phyloP scores from a whole-genome alignment of 2,888 invertebrate genomes.

The Drosophila putrida region DNA sequence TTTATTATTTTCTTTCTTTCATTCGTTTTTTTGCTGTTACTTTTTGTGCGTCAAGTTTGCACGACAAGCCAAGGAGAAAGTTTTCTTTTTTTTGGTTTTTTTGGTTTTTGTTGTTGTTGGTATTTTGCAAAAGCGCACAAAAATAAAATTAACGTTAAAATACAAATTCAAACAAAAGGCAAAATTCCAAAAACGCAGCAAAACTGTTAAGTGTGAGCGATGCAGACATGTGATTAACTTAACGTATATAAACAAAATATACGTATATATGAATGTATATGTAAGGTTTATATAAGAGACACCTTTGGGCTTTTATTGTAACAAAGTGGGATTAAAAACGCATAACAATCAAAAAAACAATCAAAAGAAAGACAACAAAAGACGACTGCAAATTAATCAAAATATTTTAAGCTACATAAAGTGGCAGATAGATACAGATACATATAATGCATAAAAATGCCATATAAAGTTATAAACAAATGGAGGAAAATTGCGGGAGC shows the following conservation, averaged over 20 bases:
- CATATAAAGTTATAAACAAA: conserved; percentile 6
- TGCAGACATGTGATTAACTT: conserved; percentile 55
- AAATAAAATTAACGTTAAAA: conserved; percentile 62
- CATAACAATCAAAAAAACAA: conserved; percentile 70
- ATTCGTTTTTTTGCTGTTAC: conserved; percentile 46
- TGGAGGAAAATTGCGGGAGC: conserved; percentile 18
- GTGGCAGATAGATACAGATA: conserved; percentile 11
- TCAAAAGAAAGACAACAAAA: conserved; percentile 26
- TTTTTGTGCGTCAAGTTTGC: conserved; percentile 72
- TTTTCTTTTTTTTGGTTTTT: conserved; percentile 54
- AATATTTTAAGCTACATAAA: conserved; percentile 22
- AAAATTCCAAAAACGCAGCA: conserved; percentile 67
- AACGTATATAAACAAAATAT: conserved; percentile 14
- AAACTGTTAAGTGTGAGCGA: conserved; percentile 63
- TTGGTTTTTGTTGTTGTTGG: conserved; percentile 23
- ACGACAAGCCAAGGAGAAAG: conserved; percentile 75
- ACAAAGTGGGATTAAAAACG: conserved; percentile 65
- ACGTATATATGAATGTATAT: conserved; percentile 4
- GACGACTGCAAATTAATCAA: conserved; percentile 62
- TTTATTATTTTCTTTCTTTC: conserved; percentile 24
- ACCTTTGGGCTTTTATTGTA: conserved; percentile 32
- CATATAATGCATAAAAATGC: background rate
- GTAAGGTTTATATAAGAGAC: conserved; percentile 55
- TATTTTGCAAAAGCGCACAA: conserved; percentile 54
- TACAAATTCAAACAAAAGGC: conserved; percentile 56